Conservation (phyloP, 2,113 vertebrate genomes). For the Platycercus adscitus region DNA sequence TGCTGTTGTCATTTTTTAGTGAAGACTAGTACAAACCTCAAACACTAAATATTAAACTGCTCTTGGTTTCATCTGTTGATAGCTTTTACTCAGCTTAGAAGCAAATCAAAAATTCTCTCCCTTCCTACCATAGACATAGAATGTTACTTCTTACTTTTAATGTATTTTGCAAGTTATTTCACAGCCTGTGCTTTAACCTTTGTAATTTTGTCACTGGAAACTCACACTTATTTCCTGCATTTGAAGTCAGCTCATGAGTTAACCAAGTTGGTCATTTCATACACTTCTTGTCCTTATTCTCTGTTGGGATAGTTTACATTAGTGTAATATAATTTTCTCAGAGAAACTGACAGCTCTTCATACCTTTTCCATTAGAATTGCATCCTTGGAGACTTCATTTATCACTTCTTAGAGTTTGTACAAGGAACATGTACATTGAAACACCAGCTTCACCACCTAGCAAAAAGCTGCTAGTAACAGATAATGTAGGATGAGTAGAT, state of each 20-base stretch:
- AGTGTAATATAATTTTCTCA: background rate
- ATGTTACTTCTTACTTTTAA: background rate
- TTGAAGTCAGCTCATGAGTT: background rate
- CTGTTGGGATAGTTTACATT: background rate
- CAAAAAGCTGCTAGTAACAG: background rate
- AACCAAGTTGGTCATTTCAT: background rate
- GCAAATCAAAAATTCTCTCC: background rate
- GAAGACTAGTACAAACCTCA: background rate
- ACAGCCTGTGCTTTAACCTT: background rate
- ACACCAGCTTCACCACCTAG: background rate
- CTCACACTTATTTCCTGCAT: background rate
- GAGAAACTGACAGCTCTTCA: background rate
- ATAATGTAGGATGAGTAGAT: background rate
- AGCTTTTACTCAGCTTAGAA: background rate
- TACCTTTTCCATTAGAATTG: background rate
- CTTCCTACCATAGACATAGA: background rate
- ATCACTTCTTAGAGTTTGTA: background rate
- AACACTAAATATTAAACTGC: background rate
- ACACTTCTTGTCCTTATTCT: background rate
- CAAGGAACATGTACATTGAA: background rate
- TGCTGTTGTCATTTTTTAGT: background rate
- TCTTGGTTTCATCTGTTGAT: background rate
- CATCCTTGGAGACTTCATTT: background rate
- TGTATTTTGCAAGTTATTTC: background rate
- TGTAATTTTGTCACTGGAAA: background rate